Evolutionary conservation across 2,797 vertebrate species (phyloP), one percentile per base, ranked within the genome.

Genomic region (Hipposideros larvatus): DNA sequence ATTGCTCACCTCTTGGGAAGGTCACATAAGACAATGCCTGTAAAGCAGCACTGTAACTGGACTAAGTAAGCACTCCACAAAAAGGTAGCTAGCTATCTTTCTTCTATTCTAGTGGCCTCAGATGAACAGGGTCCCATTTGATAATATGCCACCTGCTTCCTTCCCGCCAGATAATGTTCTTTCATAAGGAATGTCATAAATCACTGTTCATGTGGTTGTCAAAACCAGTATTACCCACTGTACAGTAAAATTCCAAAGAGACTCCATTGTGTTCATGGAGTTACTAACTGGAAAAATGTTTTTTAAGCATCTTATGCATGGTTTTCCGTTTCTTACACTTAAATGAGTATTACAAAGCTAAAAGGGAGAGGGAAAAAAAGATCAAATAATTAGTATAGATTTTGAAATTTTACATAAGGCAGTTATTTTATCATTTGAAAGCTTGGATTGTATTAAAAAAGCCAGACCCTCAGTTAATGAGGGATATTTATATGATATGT

Each of bases 271-370:
- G 37, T 28, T 95, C 48, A 28, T 46, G 9, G 85, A 46, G 26
- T 91, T 59, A 4, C 2, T 90, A 92, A 4, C 1, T 63, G 34
- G 85, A 96, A 90, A 7, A 41, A 65, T 41, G 28, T 15, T 57
- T 94, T 92, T 78, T 84, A 96, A 96, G 13, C 31, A 34, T 15
- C 46, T 11, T 59, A 46, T 66, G 15, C 46, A 46, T 46, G 43
- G 31, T n/a, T 78, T 53, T 19, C 16, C 53, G 10, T 77, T 24
- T 0, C 9, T 22, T 43, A 77, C n/a, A 83, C 19, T 51, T 59
- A 65, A 90, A 80, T 78, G 61, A 94, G 95, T 18, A 68, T 0
- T 87, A 65, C 10, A 87, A 66, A 96, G 77, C 16, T 80, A 79
- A 94, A 71, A 57, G 13, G 41, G 7, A 19, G 13, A 71, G 78